Percentiles rank a stretch among this genome's conserved stretches.
Conservation (phyloP, 2,797 vertebrate species). For the Labeo calbasu region DNA sequence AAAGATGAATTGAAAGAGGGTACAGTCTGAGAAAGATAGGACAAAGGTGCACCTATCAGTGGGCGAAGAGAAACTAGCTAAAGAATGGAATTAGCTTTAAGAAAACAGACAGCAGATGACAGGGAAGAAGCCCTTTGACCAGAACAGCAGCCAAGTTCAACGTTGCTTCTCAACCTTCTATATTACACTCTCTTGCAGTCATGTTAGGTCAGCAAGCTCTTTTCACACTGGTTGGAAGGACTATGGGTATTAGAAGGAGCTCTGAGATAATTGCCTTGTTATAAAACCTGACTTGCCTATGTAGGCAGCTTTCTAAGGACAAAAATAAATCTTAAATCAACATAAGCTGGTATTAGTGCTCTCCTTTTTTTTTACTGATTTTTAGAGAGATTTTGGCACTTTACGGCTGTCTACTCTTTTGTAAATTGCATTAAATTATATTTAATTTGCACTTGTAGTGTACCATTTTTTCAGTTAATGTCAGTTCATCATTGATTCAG, state of each 20-base stretch:
- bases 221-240: neutral
- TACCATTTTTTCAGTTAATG: too few species aligned
- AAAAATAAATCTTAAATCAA: neutral
- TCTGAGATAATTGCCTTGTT: neutral
- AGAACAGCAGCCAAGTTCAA: neutral
- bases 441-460: neutral
- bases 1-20: neutral
- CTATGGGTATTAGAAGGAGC: neutral
- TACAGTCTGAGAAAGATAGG: neutral
- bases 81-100: neutral
- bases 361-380: neutral
- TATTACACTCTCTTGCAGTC: neutral
- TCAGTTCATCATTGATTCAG: too few species aligned
- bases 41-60: neutral
- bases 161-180: neutral
- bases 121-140: neutral
- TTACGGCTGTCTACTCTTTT: neutral
- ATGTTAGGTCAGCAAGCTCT: neutral
- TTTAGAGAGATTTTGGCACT: neutral
- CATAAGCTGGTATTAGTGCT: neutral
- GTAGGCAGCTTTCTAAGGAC: conserved; percentile 2
- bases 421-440: neutral
- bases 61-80: conserved; percentile 1
- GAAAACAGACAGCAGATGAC: conserved; percentile 16
- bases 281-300: neutral